These are phyloP conservation scores for Megalonaias nervosa DNA, from an alignment of 1,140 invertebrate genomes.

Conservation along the genomic window DNA sequence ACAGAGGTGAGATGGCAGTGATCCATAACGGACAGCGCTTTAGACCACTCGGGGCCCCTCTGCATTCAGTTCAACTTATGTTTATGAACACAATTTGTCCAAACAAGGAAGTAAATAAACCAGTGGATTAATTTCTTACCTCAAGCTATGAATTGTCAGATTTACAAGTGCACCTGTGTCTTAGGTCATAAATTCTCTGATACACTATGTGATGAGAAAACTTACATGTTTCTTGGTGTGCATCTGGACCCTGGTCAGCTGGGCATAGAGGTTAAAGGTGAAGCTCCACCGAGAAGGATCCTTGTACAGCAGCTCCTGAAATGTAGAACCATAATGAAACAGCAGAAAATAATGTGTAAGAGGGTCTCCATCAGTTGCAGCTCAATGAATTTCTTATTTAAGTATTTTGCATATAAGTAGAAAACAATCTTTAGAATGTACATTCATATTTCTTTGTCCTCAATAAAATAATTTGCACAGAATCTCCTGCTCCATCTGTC, in stretches of 20 bases:
- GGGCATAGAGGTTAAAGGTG: constrained; percentile 68
- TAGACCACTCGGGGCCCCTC: no score
- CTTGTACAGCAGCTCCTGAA: constrained; percentile 66
- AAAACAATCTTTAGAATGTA: neutral
- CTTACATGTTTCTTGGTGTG: constrained; percentile 61
- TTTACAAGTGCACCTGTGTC: neutral
- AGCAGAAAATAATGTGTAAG: neutral
- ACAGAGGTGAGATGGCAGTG: no score
- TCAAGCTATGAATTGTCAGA: neutral
- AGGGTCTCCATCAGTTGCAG: neutral
- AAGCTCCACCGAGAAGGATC: constrained; percentile 68
- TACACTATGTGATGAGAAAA: constrained; percentile 1
- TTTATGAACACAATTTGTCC: no score
- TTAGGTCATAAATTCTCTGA: neutral
- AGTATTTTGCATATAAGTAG: no score
- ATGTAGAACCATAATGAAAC: constrained; percentile 18
- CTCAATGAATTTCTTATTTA: neutral
- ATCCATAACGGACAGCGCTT: no score
- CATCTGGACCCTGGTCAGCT: constrained; percentile 67
- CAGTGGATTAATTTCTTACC: neutral
- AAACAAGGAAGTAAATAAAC: constrained; percentile 6
- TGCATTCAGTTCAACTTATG: no score
- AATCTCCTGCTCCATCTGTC: neutral
- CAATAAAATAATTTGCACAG: neutral
- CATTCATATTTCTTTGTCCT: neutral